phyloP scores from a whole-genome alignment of 2,888 invertebrate species.

The Sesia apiformis region DNA sequence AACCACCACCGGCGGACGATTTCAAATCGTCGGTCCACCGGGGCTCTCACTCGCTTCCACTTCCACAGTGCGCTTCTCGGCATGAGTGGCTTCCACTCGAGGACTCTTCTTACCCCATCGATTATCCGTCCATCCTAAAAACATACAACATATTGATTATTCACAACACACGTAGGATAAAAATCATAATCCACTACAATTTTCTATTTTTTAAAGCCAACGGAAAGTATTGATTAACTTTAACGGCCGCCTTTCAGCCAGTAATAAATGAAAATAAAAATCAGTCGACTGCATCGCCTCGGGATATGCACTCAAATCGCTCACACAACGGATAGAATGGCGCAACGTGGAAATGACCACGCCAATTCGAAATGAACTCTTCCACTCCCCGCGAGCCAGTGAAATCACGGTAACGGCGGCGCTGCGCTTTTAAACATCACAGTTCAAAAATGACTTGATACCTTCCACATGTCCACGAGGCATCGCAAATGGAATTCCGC shows the following conservation, averaged over 20 bases:
- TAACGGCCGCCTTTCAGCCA: constrained; percentile 6
- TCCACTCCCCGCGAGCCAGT: constrained; percentile 7
- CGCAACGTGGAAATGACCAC: constrained; percentile 8
- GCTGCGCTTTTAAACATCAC: constrained; percentile 12
- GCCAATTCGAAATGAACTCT: constrained; percentile 15
- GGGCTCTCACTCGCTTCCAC: too few species aligned
- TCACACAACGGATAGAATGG: constrained; percentile 16
- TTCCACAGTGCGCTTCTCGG: too few species aligned
- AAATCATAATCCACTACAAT: neutral
- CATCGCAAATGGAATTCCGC: constrained; percentile 37
- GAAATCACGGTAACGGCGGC: constrained; percentile 13
- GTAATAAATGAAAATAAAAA: constrained; percentile 48
- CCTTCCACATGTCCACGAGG: constrained; percentile 30
- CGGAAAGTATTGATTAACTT: neutral
- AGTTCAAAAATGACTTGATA: constrained; percentile 24
- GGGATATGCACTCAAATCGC: constrained; percentile 39
- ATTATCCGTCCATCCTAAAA: neutral
- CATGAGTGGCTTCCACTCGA: too few species aligned
- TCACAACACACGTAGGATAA: too few species aligned
- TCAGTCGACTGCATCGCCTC: constrained; percentile 39
- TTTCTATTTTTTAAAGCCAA: constrained; percentile 1
- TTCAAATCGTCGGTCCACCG: too few species aligned
- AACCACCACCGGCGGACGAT: too few species aligned
- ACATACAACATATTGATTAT: neutral
- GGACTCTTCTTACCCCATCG: neutral